Percentiles rank a stretch among this genome's conserved stretches.
Conservation (phyloP, 2,888 invertebrate genomes). For the Chydorus sphaericus region DNA sequence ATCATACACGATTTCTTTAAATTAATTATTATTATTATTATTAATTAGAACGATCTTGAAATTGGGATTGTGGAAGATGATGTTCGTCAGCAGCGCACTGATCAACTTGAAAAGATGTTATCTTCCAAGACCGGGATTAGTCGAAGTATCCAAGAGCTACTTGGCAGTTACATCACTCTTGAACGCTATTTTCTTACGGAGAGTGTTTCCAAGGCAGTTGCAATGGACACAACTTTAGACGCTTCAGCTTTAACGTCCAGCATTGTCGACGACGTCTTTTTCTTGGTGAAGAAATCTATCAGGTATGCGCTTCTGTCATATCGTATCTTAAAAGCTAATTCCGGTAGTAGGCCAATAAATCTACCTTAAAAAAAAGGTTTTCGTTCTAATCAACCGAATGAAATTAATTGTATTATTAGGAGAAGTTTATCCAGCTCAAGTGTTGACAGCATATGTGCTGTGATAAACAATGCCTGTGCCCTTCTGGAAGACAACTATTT, state of each 20-base stretch:
- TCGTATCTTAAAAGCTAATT: background rate
- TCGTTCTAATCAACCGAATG: background rate
- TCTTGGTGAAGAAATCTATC: conserved; percentile 88
- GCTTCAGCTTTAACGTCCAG: conserved; percentile 61
- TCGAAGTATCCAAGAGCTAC: conserved; percentile 60
- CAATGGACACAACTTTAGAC: conserved; percentile 56
- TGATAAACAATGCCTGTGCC: conserved; percentile 81
- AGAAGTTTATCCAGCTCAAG: conserved; percentile 81
- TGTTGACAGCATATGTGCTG: conserved; percentile 89
- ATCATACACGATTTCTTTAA: background rate
- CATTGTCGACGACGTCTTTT: conserved; percentile 95
- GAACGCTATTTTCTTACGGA: conserved; percentile 93
- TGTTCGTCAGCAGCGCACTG: conserved; percentile 30
- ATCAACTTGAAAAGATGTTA: conserved; percentile 47
- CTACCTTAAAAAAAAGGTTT: conserved; percentile 3
- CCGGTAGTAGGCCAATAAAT: background rate
- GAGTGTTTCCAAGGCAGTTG: conserved; percentile 79
- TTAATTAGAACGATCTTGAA: conserved; percentile 44
- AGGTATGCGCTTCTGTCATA: conserved; percentile 36
- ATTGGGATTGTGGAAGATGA: conserved; percentile 38
- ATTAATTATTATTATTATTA: background rate
- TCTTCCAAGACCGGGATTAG: conserved; percentile 52
- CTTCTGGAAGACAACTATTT: conserved; percentile 74
- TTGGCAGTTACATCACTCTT: conserved; percentile 75
- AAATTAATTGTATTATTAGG: conserved; percentile 32